These are phyloP conservation scores for Ischnus inquisitorius DNA, from an alignment of 2,888 invertebrate species.

Conservation along the genomic window DNA sequence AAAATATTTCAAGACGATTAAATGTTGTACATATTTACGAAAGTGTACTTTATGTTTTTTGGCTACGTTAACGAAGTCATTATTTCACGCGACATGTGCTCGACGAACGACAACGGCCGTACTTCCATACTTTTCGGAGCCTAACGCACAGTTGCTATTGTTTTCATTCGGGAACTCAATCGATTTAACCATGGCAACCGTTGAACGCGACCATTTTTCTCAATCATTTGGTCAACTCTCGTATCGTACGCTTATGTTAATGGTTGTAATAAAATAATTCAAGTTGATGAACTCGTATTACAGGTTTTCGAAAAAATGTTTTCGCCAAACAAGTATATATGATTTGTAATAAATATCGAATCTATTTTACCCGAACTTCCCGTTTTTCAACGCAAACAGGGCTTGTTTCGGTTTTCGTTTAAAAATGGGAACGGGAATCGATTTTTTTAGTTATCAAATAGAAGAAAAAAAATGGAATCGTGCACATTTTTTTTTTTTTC, in stretches of 20 bases:
- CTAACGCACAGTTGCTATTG: slow-evolving; percentile 16
- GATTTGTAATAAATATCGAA: too few relatives aligned
- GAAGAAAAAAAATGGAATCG: too few relatives aligned
- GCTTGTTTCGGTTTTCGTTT: too few relatives aligned
- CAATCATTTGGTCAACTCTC: not conserved
- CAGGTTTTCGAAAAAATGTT: too few relatives aligned
- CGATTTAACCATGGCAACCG: slow-evolving; percentile 65
- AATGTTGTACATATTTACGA: not conserved
- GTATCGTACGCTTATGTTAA: not conserved
- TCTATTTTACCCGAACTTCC: too few relatives aligned
- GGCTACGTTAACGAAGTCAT: not conserved
- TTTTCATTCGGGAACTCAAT: slow-evolving; percentile 57
- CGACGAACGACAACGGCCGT: not conserved
- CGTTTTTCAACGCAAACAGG: too few relatives aligned
- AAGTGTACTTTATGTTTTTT: not conserved
- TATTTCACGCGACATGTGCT: not conserved
- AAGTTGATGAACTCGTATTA: too few relatives aligned
- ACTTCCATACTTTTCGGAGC: not conserved
- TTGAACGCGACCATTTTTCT: not conserved
- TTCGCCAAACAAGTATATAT: too few relatives aligned
- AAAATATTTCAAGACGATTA: not conserved
- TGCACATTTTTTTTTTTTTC: too few relatives aligned
- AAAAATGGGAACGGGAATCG: too few relatives aligned
- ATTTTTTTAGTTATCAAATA: too few relatives aligned
- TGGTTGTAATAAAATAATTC: too few relatives aligned